Base-by-base conservation (phyloP, 1,140 invertebrate species). In the Scaptomyza hsui region DNA sequence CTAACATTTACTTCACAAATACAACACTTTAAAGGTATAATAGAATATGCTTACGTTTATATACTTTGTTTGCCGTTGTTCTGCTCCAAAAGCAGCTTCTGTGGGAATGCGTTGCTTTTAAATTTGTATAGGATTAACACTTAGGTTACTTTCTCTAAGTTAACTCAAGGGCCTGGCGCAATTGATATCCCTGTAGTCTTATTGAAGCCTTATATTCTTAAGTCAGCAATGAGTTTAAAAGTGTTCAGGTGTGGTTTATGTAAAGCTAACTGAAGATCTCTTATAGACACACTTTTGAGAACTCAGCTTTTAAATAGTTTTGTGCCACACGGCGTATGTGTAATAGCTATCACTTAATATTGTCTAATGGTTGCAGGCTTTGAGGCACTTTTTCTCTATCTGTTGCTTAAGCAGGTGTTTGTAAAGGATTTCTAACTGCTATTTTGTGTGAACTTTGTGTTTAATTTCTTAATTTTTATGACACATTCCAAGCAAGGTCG, bases 41-140 rank as follows among this genome's bases (percentile, higher is more conserved):
- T 39, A 10, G 53, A 44, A 15, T 63, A 78, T 75, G 80, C 80
- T 85, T 85, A 85, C 80, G 69, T 85, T 85, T 70, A 67, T 75
- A 76, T 79, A 70, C 71, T 62, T 83, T 74, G 42, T 60, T 49
- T 68, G 62, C 70, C 62, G 56, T 39, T 9, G 57, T 64, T 63
- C 51, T 62, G 64, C 48, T 42, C 51, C 53, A 16, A 18, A 15
- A 41, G 42, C 41, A 45, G 55, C 21, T 64, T 55, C 21, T 65
- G 47, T 60, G 9, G 26, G 35, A 67, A 53, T 67, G 41, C 19
- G 5, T 41, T 55, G 51, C 21, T 52, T 47, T 26, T 16, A 42
- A 29, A 29, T 56, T 42, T 1, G 13, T 5, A 9, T 26, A 13
- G 19, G 35, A 39, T 44, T 7, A 29, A 6, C 26, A 29, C 26